phyloP scores from a whole-genome alignment of 2,888 invertebrate species.

The Ecliptopera silaceata region DNA sequence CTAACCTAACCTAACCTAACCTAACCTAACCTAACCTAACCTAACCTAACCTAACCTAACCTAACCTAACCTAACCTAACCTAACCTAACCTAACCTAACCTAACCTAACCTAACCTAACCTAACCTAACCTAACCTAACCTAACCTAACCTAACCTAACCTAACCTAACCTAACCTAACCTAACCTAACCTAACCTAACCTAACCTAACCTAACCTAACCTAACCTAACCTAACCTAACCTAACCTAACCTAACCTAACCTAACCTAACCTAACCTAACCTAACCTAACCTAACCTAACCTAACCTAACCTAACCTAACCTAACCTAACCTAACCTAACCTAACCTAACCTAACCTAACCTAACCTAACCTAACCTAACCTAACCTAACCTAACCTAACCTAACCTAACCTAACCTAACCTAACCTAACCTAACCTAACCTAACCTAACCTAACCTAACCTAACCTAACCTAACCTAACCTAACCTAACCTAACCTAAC shows the following conservation, averaged over 20 bases:
- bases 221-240: constrained; percentile 26
- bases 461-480: too few species aligned
- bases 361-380: constrained; percentile 28
- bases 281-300: constrained; percentile 23
- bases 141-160: constrained; percentile 21
- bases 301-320: constrained; percentile 21
- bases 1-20: constrained; percentile 9
- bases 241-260: constrained; percentile 28
- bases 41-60: constrained; percentile 20
- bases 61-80: not conserved
- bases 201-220: not conserved
- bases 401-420: constrained; percentile 26
- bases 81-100: constrained; percentile 9
- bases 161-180: constrained; percentile 25
- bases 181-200: constrained; percentile 14
- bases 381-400: constrained; percentile 12
- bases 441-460: constrained; percentile 3
- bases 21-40: constrained; percentile 9
- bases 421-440: constrained; percentile 25
- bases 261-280: constrained; percentile 8
- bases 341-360: not conserved
- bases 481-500: too few species aligned
- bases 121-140: constrained; percentile 11
- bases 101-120: constrained; percentile 18
- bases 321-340: constrained; percentile 10